These are phyloP conservation scores for Tretioscincus oriximinensis DNA, from an alignment of 2,113 vertebrate genomes.

Conservation along the genomic window DNA sequence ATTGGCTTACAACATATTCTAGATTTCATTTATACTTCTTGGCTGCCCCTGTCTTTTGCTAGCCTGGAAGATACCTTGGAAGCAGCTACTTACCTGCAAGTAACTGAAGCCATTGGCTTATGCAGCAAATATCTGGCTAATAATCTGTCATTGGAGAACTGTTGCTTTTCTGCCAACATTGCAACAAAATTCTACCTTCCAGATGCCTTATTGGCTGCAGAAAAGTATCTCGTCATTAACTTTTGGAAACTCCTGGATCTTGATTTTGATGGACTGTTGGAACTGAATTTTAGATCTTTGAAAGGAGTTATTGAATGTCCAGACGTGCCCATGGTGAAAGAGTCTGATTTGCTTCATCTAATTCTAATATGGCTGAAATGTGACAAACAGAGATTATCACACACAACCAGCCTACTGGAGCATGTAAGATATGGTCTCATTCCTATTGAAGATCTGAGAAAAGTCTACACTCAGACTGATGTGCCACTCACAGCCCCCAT, in stretches of 20 bases:
- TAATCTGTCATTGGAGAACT: conserved; percentile 78
- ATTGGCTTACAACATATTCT: conserved; percentile 81
- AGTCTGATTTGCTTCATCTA: conserved; percentile 78
- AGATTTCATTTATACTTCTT: conserved; percentile 95
- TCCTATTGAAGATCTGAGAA: conserved; percentile 66
- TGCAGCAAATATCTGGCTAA: conserved; percentile 85
- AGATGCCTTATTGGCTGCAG: conserved; percentile 71
- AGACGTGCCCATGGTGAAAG: conserved; percentile 79
- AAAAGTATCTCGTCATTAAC: conserved; percentile 78
- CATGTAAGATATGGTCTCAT: conserved; percentile 83
- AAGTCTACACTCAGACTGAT: conserved; percentile 70
- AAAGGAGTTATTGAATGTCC: conserved; percentile 76
- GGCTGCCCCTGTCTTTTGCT: conserved; percentile 82
- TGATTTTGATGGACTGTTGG: conserved; percentile 74
- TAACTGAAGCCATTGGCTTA: conserved; percentile 82
- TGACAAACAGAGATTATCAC: conserved; percentile 75
- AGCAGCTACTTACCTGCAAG: conserved; percentile 91
- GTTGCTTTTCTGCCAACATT: conserved; percentile 87
- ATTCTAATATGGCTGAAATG: conserved; percentile 84
- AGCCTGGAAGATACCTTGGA: conserved; percentile 85
- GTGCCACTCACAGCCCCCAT: conserved; percentile 79
- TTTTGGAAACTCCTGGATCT: conserved; percentile 74
- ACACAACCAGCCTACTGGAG: conserved; percentile 80
- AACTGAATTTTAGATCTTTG: conserved; percentile 82
- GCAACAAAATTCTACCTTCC: conserved; percentile 81